phyloP scores from a whole-genome alignment of 2,888 invertebrate genomes.

The Drosophila heteroneura region DNA sequence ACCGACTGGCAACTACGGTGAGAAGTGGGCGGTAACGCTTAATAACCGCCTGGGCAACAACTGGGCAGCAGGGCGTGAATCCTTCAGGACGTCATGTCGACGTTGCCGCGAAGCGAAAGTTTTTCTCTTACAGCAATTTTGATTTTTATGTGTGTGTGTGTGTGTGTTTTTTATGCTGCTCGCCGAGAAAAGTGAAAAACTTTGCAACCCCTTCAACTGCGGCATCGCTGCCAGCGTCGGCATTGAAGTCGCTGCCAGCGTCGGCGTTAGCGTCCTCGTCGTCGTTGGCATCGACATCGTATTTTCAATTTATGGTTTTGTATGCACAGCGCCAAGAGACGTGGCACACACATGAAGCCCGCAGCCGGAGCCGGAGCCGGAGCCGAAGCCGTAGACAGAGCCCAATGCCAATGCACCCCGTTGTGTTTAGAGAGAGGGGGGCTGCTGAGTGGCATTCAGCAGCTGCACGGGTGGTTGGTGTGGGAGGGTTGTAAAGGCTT shows the following conservation, averaged over 20 bases:
- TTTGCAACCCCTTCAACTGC: constrained; percentile 71
- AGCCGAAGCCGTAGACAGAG: constrained; percentile 41
- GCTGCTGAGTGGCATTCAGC: constrained; percentile 26
- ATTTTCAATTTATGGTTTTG: constrained; percentile 77
- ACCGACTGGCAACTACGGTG: not conserved
- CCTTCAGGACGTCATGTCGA: constrained; percentile 45
- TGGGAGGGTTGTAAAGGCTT: constrained; percentile 22
- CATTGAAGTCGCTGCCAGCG: constrained; percentile 29
- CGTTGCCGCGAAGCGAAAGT: constrained; percentile 71
- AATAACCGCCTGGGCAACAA: constrained; percentile 57
- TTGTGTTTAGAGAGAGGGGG: constrained; percentile 40
- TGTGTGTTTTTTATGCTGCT: constrained; percentile 33
- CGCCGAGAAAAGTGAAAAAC: constrained; percentile 76
- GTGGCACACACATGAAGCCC: constrained; percentile 40
- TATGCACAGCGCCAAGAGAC: constrained; percentile 59
- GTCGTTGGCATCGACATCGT: constrained; percentile 56
- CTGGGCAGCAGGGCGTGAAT: constrained; percentile 53
- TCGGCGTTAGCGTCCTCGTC: constrained; percentile 20
- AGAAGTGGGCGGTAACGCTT: constrained; percentile 33
- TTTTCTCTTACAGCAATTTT: constrained; percentile 62
- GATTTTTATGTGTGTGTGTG: constrained; percentile 46
- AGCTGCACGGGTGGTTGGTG: constrained; percentile 30
- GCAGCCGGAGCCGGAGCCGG: constrained; percentile 6
- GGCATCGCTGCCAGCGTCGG: constrained; percentile 17
- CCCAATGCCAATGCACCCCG: constrained; percentile 70